Evolutionary conservation across 1,140 invertebrate genomes (phyloP), one percentile per base, ranked within the genome.

Genomic region (Drosophila pallidifrons): DNA sequence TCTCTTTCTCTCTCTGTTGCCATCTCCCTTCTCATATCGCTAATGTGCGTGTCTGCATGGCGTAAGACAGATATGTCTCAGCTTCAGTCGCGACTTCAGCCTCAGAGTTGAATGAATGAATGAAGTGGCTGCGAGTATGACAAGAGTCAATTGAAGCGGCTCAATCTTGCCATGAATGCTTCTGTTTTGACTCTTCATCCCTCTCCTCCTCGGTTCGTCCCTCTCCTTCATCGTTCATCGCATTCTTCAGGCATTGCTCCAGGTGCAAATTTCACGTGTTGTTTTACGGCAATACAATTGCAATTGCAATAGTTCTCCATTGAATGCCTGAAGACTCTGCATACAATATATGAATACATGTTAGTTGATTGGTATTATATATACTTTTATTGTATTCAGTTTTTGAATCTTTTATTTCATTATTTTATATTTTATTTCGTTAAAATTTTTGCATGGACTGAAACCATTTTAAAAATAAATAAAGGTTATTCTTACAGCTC

Each of bases 71-170:
- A 66, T 63, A 61, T 28, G 41, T 58, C n/a, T 43, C 41, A 47
- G n/a, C 55, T 10, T 38, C 35, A 16, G 49, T 57, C 38, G 6
- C 35, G 10, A 10, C 35, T 10, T 41, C 11, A 41, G 38, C 11
- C 10, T 7, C 46, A 46, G 15, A 5, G 7, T 57, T 35, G 54
- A 57, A 57, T 57, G 32, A 61, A 8, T 61, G 66, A 58, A 60
- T 46, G 28, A 59, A 70, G 59, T 69, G 59, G 73, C 67, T 43
- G 15, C 16, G 54, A 54, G 51, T n/a, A 68, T 69, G 46, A 75
- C 58, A 70, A 60, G 43, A 75, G 67, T 75, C 73, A 75, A 75
- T 75, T 75, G 73, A 64, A 45, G 52, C 32, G 20, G 30, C 41
- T 47, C 45, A 54, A 68, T 43, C 63, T 47, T 73, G 57, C 28